These are phyloP conservation scores for Desmodus rotundus DNA, from an alignment of 2,113 vertebrate species.

Conservation along the genomic window DNA sequence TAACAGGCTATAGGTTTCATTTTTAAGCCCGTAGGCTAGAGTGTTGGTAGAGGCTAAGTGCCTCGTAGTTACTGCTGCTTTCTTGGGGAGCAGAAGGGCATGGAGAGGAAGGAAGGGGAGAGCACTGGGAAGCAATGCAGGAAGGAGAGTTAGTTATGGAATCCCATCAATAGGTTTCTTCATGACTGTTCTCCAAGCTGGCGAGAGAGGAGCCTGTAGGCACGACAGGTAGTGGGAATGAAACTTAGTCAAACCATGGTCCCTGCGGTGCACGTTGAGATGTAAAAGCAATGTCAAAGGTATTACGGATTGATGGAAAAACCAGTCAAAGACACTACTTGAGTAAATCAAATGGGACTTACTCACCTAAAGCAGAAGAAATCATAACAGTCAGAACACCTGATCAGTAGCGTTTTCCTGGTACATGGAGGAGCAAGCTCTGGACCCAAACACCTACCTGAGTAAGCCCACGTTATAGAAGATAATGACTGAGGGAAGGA, in stretches of 20 bases:
- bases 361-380: background rate
- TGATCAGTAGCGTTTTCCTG: background rate
- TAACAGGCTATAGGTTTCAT: background rate
- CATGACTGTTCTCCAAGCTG: background rate
- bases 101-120: background rate
- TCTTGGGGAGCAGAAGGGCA: background rate
- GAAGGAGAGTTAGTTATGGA: background rate
- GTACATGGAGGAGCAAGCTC: background rate
- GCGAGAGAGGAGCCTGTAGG: background rate
- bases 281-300: background rate
- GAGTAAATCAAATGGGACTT: background rate
- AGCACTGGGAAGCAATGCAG: background rate
- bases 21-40: background rate
- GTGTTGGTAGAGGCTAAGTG: background rate
- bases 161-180: background rate
- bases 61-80: background rate
- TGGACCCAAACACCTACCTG: background rate
- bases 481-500: background rate
- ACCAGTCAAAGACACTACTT: background rate
- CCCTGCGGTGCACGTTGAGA: rapidly evolving
- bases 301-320: background rate
- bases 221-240: background rate
- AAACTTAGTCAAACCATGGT: background rate
- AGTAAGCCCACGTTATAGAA: background rate
- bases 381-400: background rate